Evolutionary conservation across 2,113 vertebrate species (phyloP).

Genomic region (Chamaetylas fuelleborni): DNA sequence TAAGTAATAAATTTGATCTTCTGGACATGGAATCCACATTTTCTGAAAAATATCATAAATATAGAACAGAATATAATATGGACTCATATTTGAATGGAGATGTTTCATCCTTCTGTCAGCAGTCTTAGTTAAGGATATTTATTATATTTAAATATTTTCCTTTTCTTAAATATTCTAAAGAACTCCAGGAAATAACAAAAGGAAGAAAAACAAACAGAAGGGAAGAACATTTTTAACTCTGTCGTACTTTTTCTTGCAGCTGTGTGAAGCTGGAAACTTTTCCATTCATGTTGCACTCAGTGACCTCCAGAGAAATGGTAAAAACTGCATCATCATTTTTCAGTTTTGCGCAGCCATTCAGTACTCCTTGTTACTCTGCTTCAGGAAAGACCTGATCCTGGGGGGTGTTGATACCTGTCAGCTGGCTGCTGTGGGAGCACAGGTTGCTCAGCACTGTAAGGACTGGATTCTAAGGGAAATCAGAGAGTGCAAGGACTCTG

Average conservation of each 20-base stretch:
- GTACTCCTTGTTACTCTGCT: not conserved
- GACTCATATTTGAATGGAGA: not conserved
- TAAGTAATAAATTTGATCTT: not conserved
- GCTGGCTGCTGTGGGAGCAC: not conserved
- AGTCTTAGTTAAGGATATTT: not conserved
- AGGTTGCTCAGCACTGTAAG: not conserved
- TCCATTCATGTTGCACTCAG: constrained; percentile 84
- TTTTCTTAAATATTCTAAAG: not conserved
- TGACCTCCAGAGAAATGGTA: constrained; percentile 78
- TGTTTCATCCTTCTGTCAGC: not conserved
- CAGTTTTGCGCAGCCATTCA: not conserved
- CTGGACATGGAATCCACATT: not conserved
- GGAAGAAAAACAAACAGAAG: not conserved
- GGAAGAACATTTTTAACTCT: not conserved
- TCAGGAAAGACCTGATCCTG: not conserved
- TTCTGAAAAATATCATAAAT: not conserved
- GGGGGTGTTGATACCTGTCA: not conserved
- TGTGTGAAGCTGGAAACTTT: constrained; percentile 88
- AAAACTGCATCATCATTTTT: constrained; percentile 41
- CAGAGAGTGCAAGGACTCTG: not conserved
- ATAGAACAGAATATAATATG: not conserved
- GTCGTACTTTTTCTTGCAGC: constrained; percentile 67
- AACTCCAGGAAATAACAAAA: not conserved
- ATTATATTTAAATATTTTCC: not conserved
- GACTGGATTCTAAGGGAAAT: not conserved